Base-by-base conservation (phyloP, 2,797 vertebrate species). In the Anabacerthia variegaticeps region DNA sequence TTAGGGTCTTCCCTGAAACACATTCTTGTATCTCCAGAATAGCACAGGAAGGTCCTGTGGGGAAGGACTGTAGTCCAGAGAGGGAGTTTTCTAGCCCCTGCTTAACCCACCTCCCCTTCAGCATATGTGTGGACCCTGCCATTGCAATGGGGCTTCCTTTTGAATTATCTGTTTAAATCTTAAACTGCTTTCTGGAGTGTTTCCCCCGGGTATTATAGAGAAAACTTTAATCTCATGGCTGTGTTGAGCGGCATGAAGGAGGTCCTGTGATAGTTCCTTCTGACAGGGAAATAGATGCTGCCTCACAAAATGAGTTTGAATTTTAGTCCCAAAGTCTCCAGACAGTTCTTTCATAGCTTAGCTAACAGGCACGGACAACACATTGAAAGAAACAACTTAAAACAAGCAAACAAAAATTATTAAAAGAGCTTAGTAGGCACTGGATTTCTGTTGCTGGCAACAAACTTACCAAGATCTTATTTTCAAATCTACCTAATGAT, bases 91-190 rank as follows among this genome's bases (percentile, higher is more conserved):
- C 51, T 63, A 84, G 39, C 43, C 51, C 36, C 49, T 72, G 65
- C 18, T 95, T 91, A 89, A 81, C 58, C 34, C 24, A 26, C 23
- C 91, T 92, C 54, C 54, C 43, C 52, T 66, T 78, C 55, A 78
- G 82, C 26, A 15, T 46, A 26, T 5, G 5, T 66, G 32, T 26
- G 41, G 74, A 77, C 62, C 14, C 17, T 85, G 52, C 41, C 19
- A 9, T 36, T 78, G 37, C 41, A 58, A 3, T 15, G 43, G 41
- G 44, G 30, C 71, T 93, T 92, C 77, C 63, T 92, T 93, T 89
- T 91, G 94, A 94, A 88, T 85, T 83, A 83, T 61, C 65, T 94
- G n/a, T 89, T 96, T 94, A 93, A 95, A 95, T 92, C 90, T 94
- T 93, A 90, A 94, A 83, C 81, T 89, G 46, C 54, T 92, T 89